Evolutionary conservation across 2,888 invertebrate genomes (phyloP).

Genomic region (Atherix ibis): DNA sequence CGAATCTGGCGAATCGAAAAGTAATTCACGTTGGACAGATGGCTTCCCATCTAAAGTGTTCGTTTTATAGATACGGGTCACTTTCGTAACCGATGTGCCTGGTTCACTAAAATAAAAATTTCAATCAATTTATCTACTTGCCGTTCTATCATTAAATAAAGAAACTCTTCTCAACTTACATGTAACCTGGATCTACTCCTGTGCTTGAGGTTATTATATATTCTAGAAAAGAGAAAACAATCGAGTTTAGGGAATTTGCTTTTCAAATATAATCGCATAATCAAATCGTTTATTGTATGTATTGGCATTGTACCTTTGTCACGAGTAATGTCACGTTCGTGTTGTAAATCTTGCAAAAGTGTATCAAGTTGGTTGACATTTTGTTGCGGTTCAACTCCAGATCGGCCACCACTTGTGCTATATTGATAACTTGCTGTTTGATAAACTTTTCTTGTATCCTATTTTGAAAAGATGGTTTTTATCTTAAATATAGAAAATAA

Average conservation of each 20-base stretch:
- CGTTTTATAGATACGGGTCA: constrained; percentile 18
- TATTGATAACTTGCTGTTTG: constrained; percentile 31
- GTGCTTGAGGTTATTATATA: no score
- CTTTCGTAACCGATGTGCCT: constrained; percentile 22
- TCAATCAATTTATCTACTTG: no score
- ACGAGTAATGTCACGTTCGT: constrained; percentile 27
- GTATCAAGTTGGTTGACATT: constrained; percentile 64
- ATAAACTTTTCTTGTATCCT: constrained; percentile 28
- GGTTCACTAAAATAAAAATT: constrained; percentile 16
- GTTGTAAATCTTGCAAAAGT: constrained; percentile 54
- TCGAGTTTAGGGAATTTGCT: no score
- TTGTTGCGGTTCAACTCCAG: constrained; percentile 24
- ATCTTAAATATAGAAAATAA: background rate
- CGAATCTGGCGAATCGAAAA: constrained; percentile 12
- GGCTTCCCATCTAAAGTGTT: constrained; percentile 2
- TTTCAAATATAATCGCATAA: no score
- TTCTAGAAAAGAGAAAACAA: no score
- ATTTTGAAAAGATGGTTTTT: constrained; percentile 5
- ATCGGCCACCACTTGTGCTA: constrained; percentile 19
- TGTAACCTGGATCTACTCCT: no score
- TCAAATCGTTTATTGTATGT: no score
- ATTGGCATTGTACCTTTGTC: constrained; percentile 25
- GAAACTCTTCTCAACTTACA: no score
- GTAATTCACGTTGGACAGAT: constrained; percentile 12
- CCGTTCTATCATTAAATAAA: no score